These are phyloP conservation scores for Centropus unirufus DNA, from an alignment of 2,113 vertebrate species.

Conservation along the genomic window DNA sequence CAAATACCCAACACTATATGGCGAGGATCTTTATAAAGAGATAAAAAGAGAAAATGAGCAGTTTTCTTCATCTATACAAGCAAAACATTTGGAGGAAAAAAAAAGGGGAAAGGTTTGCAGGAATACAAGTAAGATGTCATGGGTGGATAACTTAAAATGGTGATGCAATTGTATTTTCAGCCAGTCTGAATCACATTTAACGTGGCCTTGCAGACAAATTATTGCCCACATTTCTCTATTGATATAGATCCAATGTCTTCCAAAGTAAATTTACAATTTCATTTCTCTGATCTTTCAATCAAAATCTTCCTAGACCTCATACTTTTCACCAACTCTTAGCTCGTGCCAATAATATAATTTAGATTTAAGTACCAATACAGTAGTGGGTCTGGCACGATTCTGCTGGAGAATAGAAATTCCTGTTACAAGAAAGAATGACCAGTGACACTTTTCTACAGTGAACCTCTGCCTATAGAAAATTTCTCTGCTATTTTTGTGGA, in stretches of 20 bases:
- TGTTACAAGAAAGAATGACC: neutral
- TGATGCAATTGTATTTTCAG: neutral
- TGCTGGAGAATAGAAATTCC: neutral
- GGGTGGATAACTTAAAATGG: neutral
- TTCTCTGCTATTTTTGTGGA: neutral
- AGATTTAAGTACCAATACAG: neutral
- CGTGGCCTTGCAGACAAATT: neutral
- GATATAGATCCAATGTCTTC: neutral
- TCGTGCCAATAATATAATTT: neutral
- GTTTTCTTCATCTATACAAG: neutral
- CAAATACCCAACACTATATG: too few species aligned
- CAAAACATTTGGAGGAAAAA: neutral
- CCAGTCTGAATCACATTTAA: neutral
- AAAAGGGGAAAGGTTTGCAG: too few species aligned
- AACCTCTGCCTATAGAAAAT: neutral
- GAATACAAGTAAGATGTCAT: neutral
- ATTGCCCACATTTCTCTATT: neutral
- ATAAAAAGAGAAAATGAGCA: neutral
- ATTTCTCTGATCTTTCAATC: neutral
- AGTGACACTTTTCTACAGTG: neutral
- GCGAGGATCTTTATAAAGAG: too few species aligned
- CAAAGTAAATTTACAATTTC: neutral
- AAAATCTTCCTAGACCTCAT: neutral
- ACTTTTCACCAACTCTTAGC: neutral
- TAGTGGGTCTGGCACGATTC: neutral